Percentiles rank a stretch among this genome's conserved stretches.
phyloP scores from a whole-genome alignment of 2,113 vertebrate genomes.

The Alexandromys fortis region DNA sequence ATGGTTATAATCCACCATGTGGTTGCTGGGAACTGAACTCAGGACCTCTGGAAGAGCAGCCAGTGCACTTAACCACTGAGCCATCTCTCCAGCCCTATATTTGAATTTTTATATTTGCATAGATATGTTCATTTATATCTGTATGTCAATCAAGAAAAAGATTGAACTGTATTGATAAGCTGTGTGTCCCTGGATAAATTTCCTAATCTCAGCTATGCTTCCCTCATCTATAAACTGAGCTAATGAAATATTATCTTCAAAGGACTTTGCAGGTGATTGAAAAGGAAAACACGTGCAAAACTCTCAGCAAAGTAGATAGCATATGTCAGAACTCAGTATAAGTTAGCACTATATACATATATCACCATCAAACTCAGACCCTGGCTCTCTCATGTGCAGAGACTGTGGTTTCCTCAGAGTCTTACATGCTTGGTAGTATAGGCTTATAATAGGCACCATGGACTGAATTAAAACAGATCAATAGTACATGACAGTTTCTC shows the following conservation, averaged over 20 bases:
- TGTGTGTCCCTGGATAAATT: not conserved
- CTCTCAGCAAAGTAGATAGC: not conserved
- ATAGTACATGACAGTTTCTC: not conserved
- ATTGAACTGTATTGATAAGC: not conserved
- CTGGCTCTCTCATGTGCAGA: not conserved
- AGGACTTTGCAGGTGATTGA: not conserved
- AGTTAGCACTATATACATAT: not conserved
- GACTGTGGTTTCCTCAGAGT: not conserved
- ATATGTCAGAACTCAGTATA: slow-evolving; percentile 20
- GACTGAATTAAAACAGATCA: not conserved
- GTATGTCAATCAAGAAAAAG: not conserved
- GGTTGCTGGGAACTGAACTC: too few relatives aligned
- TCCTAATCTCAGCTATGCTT: not conserved
- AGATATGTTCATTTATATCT: not conserved
- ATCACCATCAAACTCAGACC: not conserved
- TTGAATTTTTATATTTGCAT: not conserved
- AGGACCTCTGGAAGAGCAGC: too few relatives aligned
- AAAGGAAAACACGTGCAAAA: not conserved
- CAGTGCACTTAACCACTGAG: too few relatives aligned
- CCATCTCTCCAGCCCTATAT: not conserved
- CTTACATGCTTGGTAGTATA: not conserved
- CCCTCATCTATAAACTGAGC: not conserved
- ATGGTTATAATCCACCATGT: too few relatives aligned
- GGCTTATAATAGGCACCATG: not conserved
- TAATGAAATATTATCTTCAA: not conserved